These are phyloP conservation scores for Zaprionus tsacasi DNA, from an alignment of 1,140 invertebrate genomes.

Conservation along the genomic window DNA sequence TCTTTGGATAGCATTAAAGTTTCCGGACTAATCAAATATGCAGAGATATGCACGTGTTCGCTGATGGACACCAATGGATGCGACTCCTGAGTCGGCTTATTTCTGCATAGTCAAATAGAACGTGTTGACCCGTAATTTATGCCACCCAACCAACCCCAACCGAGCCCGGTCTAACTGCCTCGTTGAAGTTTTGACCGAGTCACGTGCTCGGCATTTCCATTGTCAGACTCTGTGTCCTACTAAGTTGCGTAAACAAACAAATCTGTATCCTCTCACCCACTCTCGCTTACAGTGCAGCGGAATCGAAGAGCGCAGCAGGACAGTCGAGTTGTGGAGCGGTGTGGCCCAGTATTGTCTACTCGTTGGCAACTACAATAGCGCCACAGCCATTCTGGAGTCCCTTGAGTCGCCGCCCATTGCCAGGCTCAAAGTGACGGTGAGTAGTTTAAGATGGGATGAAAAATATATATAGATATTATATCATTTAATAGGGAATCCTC, in stretches of 20 bases:
- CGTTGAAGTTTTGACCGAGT: slow-evolving; percentile 41
- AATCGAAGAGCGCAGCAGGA: slow-evolving; percentile 65
- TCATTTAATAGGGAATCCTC: not conserved
- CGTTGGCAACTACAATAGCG: slow-evolving; percentile 76
- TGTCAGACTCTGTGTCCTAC: slow-evolving; percentile 8
- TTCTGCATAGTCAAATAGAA: slow-evolving; percentile 26
- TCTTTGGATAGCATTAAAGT: slow-evolving; percentile 32
- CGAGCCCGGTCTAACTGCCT: slow-evolving; percentile 16
- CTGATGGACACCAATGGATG: slow-evolving; percentile 1
- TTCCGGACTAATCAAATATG: slow-evolving; percentile 31
- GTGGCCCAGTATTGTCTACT: slow-evolving; percentile 73
- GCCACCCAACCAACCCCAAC: slow-evolving; percentile 13
- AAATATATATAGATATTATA: not conserved
- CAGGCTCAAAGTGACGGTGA: slow-evolving; percentile 80
- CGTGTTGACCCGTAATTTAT: slow-evolving; percentile 37
- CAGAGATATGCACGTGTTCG: not conserved
- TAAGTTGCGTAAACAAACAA: slow-evolving; percentile 22
- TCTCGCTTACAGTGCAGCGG: slow-evolving; percentile 56
- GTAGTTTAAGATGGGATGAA: slow-evolving; percentile 13
- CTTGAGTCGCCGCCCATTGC: slow-evolving; percentile 81
- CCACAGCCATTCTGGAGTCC: slow-evolving; percentile 80
- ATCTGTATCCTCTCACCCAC: not conserved
- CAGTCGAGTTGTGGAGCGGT: slow-evolving; percentile 71
- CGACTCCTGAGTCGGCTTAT: slow-evolving; percentile 9
- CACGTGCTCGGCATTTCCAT: slow-evolving; percentile 33